Conservation (phyloP, 2,888 invertebrate genomes). For the Maniola hyperantus region DNA sequence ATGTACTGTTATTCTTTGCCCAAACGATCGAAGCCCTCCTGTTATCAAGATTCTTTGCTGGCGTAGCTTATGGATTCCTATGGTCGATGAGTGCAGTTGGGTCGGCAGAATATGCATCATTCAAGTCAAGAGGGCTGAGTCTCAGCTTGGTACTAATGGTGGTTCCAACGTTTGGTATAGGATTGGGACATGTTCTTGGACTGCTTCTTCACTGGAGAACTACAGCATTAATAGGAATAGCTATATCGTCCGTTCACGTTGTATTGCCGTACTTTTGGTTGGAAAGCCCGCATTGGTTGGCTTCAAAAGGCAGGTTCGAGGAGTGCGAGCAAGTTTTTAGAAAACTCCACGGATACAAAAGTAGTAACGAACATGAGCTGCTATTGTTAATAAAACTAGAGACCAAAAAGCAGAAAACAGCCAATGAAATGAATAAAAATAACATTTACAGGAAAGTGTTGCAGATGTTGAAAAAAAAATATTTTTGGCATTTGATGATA, state of each 20-base stretch:
- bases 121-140: not conserved
- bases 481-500: conserved; percentile 5
- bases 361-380: conserved; percentile 38
- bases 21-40: not conserved
- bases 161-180: conserved; percentile 28
- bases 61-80: not conserved
- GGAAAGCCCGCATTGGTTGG: conserved; percentile 49
- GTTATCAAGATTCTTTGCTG: conserved; percentile 6
- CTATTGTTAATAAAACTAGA: conserved; percentile 9
- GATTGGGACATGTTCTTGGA: conserved; percentile 41
- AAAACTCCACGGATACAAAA: conserved; percentile 39
- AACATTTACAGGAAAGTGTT: not conserved
- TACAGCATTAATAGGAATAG: conserved; percentile 41
- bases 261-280: conserved; percentile 44
- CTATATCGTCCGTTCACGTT: conserved; percentile 38
- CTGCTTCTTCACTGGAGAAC: conserved; percentile 43
- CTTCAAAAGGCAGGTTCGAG: conserved; percentile 45
- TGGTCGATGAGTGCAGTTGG: not conserved
- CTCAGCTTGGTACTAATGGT: conserved; percentile 1
- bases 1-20: conserved; percentile 7
- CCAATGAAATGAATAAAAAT: not conserved
- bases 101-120: not conserved
- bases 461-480: not conserved
- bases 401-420: not conserved
- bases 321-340: conserved; percentile 43